Conservation (phyloP, 2,888 invertebrate genomes). For the Cenopis cana region DNA sequence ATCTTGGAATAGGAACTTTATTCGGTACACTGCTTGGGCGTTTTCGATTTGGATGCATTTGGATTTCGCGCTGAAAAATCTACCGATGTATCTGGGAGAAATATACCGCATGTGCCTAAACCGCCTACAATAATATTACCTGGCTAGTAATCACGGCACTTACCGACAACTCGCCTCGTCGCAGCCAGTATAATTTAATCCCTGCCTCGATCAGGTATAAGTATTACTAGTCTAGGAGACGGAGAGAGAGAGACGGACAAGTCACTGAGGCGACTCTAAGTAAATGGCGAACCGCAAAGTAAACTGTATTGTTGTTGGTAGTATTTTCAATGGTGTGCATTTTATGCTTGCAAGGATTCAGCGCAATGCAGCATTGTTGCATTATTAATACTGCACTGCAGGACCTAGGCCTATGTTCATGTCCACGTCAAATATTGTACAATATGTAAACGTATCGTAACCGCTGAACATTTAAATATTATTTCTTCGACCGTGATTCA, state of each 20-base stretch:
- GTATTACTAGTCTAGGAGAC: background rate
- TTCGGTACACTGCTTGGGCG: background rate
- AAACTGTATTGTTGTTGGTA: background rate
- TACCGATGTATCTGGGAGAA: background rate
- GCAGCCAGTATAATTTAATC: background rate
- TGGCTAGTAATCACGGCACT: too few relatives aligned
- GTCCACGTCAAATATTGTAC: background rate
- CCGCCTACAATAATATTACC: background rate
- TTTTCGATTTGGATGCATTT: too few relatives aligned
- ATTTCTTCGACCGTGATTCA: conserved; percentile 1
- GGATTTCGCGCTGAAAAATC: background rate
- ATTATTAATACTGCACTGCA: conserved; percentile 20
- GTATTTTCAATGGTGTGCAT: conserved; percentile 13
- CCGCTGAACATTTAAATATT: conserved; percentile 2
- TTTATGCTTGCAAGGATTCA: conserved; percentile 4
- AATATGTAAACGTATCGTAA: background rate
- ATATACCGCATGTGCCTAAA: background rate
- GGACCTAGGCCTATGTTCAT: background rate
- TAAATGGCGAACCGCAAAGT: background rate
- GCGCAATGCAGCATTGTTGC: conserved; percentile 18
- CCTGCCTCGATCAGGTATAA: background rate
- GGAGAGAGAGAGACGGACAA: background rate
- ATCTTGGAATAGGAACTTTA: conserved; percentile 1
- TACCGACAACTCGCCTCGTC: background rate
- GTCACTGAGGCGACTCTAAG: background rate